Conservation (phyloP, 2,113 vertebrate species). For the Myrmecobius fasciatus region DNA sequence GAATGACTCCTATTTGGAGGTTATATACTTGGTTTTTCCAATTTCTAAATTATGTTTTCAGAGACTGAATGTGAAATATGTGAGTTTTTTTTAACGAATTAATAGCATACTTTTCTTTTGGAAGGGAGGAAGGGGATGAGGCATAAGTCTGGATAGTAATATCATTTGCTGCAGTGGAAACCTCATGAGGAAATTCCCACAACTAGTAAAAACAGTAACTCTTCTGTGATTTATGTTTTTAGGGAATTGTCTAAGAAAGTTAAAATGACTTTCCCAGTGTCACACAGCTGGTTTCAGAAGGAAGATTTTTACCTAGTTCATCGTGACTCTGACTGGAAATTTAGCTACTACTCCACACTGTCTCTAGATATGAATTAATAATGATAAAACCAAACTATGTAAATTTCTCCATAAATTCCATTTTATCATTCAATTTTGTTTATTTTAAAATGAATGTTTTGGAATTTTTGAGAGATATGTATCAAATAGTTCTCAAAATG, state of each 20-base stretch:
- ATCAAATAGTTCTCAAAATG: neutral
- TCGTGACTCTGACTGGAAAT: neutral
- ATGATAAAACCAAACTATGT: neutral
- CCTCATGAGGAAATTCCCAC: neutral
- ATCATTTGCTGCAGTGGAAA: neutral
- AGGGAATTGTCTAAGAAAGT: neutral
- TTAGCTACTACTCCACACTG: neutral
- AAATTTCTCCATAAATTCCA: neutral
- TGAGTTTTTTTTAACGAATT: neutral
- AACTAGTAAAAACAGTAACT: neutral
- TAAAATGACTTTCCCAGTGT: neutral
- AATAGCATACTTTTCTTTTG: neutral
- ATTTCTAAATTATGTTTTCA: constrained; percentile 36
- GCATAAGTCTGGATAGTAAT: neutral
- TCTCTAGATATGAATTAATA: neutral
- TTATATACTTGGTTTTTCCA: constrained; percentile 10
- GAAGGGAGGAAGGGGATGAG: neutral
- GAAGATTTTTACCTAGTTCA: neutral
- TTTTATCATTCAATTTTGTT: neutral
- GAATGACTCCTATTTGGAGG: constrained; percentile 30
- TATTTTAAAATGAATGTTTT: neutral
- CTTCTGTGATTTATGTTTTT: neutral
- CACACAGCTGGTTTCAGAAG: neutral
- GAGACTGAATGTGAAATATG: neutral
- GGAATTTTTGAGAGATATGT: neutral